These are phyloP conservation scores for Syritta pipiens DNA, from an alignment of 2,888 invertebrate species.

Conservation along the genomic window DNA sequence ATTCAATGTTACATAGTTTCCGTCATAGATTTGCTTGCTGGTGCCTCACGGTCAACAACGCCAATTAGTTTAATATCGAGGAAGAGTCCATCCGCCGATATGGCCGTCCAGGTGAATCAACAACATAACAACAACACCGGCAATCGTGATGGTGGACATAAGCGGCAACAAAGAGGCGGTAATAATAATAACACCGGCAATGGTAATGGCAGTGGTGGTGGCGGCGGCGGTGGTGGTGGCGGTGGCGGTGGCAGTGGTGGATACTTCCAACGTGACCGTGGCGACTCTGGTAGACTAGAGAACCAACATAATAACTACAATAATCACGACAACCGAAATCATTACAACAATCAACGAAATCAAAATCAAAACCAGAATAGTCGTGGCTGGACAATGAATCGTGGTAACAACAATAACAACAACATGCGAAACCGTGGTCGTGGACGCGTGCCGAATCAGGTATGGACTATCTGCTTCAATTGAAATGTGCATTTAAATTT, in stretches of 20 bases:
- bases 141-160: slow-evolving; percentile 78
- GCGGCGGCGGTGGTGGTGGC: slow-evolving; percentile 66
- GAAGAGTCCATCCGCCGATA: slow-evolving; percentile 92
- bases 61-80: slow-evolving; percentile 87
- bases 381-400: slow-evolving; percentile 78
- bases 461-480: slow-evolving; percentile 45
- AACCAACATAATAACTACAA: slow-evolving; percentile 73
- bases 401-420: slow-evolving; percentile 75
- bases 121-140: slow-evolving; percentile 75
- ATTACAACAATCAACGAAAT: slow-evolving; percentile 76
- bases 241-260: slow-evolving; percentile 73
- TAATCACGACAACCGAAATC: slow-evolving; percentile 73
- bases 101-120: slow-evolving; percentile 86
- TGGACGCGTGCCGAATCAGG: slow-evolving; percentile 78
- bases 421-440: slow-evolving; percentile 78
- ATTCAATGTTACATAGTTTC: slow-evolving; percentile 73
- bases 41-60: slow-evolving; percentile 88
- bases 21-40: slow-evolving; percentile 80
- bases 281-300: slow-evolving; percentile 78
- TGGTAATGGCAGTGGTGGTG: slow-evolving; percentile 69
- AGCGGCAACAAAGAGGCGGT: slow-evolving; percentile 70
- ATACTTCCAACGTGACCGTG: slow-evolving; percentile 77
- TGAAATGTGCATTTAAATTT: neutral
- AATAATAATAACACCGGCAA: slow-evolving; percentile 27
- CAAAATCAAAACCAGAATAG: slow-evolving; percentile 76